phyloP scores from a whole-genome alignment of 2,797 vertebrate species.

The Neomorphus geoffroyi region DNA sequence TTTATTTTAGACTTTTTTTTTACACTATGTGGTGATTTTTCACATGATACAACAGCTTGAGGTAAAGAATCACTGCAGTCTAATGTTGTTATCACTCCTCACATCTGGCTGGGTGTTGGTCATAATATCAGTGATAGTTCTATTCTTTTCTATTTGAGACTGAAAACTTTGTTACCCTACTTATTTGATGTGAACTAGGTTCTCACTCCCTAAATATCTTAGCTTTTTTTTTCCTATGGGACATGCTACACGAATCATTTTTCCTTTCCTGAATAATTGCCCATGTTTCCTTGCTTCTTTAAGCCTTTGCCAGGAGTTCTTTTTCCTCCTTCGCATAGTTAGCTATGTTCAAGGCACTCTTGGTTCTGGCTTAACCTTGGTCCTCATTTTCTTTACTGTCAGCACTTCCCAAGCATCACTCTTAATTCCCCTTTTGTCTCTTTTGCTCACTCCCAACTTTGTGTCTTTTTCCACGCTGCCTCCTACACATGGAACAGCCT shows the following conservation, averaged over 20 bases:
- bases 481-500: slow-evolving; percentile 74
- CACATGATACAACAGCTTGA: neutral
- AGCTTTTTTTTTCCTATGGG: neutral
- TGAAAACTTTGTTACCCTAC: slow-evolving; percentile 28
- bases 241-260: slow-evolving; percentile 36
- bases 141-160: neutral
- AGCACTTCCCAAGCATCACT: slow-evolving; percentile 57
- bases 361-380: slow-evolving; percentile 59
- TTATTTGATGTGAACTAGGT: slow-evolving; percentile 21
- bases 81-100: neutral
- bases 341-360: slow-evolving; percentile 16
- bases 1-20: neutral
- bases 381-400: slow-evolving; percentile 40
- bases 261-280: slow-evolving; percentile 37
- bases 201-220: neutral
- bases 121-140: neutral
- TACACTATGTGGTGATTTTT: neutral
- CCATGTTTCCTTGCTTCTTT: slow-evolving; percentile 44
- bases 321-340: slow-evolving; percentile 23
- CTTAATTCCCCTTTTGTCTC: slow-evolving; percentile 67
- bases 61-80: neutral
- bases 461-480: slow-evolving; percentile 76
- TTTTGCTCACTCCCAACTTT: slow-evolving; percentile 75
- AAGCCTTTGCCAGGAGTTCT: slow-evolving; percentile 29
- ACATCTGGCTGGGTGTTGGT: neutral